Evolutionary conservation across 2,113 vertebrate genomes (phyloP), one percentile per base, ranked within the genome.

Genomic region (Carassius auratus): DNA sequence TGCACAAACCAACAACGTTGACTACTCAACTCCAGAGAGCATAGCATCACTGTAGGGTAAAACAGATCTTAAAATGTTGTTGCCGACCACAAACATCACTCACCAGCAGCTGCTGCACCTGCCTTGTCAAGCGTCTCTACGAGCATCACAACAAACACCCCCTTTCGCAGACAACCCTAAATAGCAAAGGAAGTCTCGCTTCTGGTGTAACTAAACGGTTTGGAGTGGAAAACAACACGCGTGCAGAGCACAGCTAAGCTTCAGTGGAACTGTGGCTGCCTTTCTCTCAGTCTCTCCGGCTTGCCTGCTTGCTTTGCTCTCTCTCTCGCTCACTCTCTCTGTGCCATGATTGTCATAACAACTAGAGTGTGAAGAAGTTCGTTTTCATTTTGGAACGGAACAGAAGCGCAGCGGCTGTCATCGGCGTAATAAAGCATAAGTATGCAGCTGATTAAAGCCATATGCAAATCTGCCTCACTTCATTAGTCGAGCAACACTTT

Each of bases 351-450:
- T 95, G 96, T 96, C 96, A 97, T 95, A 96, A 97, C 96, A 97
- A 96, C 96, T 96, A 94, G 95, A 96, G 95, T 95, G 92, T 95
- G 96, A 97, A 98, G 97, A 97, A 97, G 95, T 89, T 89, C 79
- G 52, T 59, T 97, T 95, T 96, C 94, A 77, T 76, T 85, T 95
- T 95, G 95, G 95, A 97, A 97, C 96, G 96, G 97, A 97, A 97
- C 95, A 97, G 95, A 97, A 99, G 98, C 95, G 97, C 97, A 98
- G 97, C 97, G 97, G 97, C 97, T 98, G 97, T 96, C 97, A 95
- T 96, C 95, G 95, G 96, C 96, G 97, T 98, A 99, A 99, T 99
- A 97, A 99, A 97, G 96, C 95, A 95, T 99, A 98, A 99, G 98
- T 98, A 98, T 99, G 97, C 97, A 96, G 93, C 96, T 99, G 97